A percentile compares a stretch with the other conserved stretches of the same genome.
phyloP scores from a whole-genome alignment of 2,113 vertebrate genomes.

The Bubo blakistoni region DNA sequence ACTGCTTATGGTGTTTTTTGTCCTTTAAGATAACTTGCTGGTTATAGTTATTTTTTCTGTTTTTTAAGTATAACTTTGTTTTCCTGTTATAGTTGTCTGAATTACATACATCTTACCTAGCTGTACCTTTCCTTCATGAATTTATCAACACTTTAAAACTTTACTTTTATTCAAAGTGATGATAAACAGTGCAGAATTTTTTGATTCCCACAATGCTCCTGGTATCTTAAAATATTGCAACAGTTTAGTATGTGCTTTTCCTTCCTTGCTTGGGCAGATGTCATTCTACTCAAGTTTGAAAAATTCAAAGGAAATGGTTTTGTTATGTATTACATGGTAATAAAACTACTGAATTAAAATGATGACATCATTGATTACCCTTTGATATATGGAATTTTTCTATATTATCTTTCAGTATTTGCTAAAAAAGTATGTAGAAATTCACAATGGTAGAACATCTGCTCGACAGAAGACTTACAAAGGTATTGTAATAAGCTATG shows the following conservation, averaged over 20 bases:
- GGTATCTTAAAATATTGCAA: neutral
- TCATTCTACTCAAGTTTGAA: neutral
- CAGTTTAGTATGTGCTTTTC: neutral
- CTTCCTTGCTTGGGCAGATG: neutral
- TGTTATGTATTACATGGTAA: neutral
- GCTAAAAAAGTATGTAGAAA: neutral
- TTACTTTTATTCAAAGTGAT: neutral
- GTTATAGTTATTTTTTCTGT: neutral
- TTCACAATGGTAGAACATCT: neutral
- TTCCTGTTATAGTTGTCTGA: neutral
- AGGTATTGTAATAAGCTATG: conserved; percentile 6
- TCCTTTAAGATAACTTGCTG: neutral
- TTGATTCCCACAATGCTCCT: neutral
- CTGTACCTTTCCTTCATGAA: neutral
- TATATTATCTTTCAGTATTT: conserved; percentile 11
- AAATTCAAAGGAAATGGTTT: neutral
- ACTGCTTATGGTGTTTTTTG: neutral
- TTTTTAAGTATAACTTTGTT: neutral
- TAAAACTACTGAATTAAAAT: neutral
- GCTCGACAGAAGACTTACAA: neutral
- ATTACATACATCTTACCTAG: neutral
- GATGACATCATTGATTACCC: neutral
- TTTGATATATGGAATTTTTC: neutral
- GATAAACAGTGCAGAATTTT: neutral
- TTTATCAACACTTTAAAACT: neutral